Percentiles rank a stretch among this genome's conserved stretches.
phyloP scores from a whole-genome alignment of 2,113 vertebrate genomes.

The Proteles cristata region DNA sequence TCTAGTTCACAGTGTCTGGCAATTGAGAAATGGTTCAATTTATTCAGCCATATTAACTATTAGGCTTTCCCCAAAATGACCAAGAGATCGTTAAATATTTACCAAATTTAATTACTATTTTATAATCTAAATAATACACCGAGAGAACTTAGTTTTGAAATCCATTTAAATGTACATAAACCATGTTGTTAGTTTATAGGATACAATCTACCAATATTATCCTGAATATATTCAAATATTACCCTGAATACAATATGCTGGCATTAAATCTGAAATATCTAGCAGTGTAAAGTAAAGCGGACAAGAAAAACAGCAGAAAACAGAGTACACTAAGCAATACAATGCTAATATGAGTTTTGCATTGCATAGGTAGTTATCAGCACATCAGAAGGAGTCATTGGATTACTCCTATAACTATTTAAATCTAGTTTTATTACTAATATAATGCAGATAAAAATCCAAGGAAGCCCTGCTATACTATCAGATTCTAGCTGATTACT shows the following conservation, averaged over 20 bases:
- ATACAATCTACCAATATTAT: background rate
- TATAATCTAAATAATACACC: conserved; percentile 5
- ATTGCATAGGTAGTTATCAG: background rate
- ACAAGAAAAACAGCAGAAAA: background rate
- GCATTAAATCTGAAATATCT: background rate
- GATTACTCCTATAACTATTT: background rate
- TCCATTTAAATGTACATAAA: background rate
- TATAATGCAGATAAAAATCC: background rate
- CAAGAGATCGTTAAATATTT: background rate
- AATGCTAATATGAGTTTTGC: background rate
- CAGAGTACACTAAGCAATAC: background rate
- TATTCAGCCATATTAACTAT: background rate
- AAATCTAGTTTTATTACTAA: background rate
- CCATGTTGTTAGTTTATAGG: background rate
- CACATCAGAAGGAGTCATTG: background rate
- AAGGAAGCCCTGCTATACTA: background rate
- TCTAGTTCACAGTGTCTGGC: background rate
- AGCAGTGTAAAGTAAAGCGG: background rate
- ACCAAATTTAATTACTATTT: background rate
- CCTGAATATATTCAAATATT: background rate
- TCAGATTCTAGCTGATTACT: background rate
- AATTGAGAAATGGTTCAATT: background rate
- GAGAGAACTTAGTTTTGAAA: background rate
- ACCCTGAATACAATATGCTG: background rate
- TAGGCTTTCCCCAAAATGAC: background rate